Base-by-base conservation (phyloP, 2,888 invertebrate species). In the Clitarchus hookeri region DNA sequence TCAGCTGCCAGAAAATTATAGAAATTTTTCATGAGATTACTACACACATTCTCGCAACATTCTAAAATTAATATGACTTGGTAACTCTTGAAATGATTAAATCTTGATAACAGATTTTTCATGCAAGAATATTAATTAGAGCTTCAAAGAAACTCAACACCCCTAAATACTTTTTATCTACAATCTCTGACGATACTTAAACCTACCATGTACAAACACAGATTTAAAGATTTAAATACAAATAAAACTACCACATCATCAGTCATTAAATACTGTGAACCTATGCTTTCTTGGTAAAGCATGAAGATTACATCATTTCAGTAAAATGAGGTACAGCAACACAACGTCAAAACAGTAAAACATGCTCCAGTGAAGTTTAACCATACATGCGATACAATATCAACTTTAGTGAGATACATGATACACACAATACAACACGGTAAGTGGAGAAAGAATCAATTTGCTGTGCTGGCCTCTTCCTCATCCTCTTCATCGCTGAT, bases 401-500 rank as follows among this genome's bases (percentile, higher is more conserved):
- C 23, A n/a, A 23, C 16, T 23, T 65, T 65, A 0, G 16, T 19
- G 16, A 65, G 6, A 6, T n/a, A 65, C 23, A 65, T 16, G 48
- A 48, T 36, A 36, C 36, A 36, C 36, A 36, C 36, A 36, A 36
- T 36, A 36, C 36, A 48, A 8, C 12, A 48, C 16, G 48, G 48
- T 48, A 90, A 88, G 36, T 36, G 82, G 23, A 23, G 44, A 36
- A n/a, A n/a, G 44, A 82, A 36, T 85, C 53, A 85, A n/a, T 85
- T 86, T n/a, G 77, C 83, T 82, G 79, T 65, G 23, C 84, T n/a
- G 9, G 94, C 93, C 87, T 94, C 94, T 85, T 93, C 94, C 87
- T 95, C 94, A 80, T 95, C 95, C 79, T 95, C 95, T 85, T 95
- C 95, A 65, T 92, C 92, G 6, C 94, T 94, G 88, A 94, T 93